Evolutionary conservation across 2,113 vertebrate genomes (phyloP), one percentile per base, ranked within the genome.

Genomic region (Hyperopisus bebe): DNA sequence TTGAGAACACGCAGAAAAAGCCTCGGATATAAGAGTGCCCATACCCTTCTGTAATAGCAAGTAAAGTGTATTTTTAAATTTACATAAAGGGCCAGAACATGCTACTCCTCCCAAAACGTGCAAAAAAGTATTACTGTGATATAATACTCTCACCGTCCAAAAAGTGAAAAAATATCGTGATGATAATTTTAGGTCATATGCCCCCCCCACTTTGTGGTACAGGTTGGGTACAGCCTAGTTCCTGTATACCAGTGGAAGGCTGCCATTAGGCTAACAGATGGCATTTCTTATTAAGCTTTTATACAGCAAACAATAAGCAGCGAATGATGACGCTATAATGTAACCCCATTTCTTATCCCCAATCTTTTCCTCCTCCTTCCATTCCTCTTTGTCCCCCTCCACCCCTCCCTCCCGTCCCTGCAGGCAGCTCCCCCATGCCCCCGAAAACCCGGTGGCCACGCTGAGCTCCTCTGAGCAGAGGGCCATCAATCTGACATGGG

Each of bases 401-500:
- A 90, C 44, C 90, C 91, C 80, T 47, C 91, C 92, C 90, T 86
- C 89, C 47, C 91, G 84, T 83, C 92, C 84, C 89, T 88, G 15
- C 93, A 99, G 98, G 95, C 98, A 99, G 94, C 97, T 99, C 86
- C 98, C 98, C 27, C 98, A 98, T 0, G 95, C 98, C 51, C 98
- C 98, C 0, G 98, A 99, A 94, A 99, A 97, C 94, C 97, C 97
- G 0, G 88, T 95, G 89, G 98, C 98, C 0, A 46, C 92, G 0
- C 94, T 98, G 89, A 98, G 98, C 90, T 58, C 90, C 1, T 48
- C 90, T 3, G 98, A 99, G 94, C 97, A 95, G 88, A 95, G 98
- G 10, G 95, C 97, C 94, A 98, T 99, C 95, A 98, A 98, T 94
- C 95, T 99, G 88, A 98, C 98, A 0, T 99, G 98, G 98, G 96